Evolutionary conservation across 2,113 vertebrate genomes (phyloP), one percentile per base, ranked within the genome.

Genomic region (Astur gentilis): DNA sequence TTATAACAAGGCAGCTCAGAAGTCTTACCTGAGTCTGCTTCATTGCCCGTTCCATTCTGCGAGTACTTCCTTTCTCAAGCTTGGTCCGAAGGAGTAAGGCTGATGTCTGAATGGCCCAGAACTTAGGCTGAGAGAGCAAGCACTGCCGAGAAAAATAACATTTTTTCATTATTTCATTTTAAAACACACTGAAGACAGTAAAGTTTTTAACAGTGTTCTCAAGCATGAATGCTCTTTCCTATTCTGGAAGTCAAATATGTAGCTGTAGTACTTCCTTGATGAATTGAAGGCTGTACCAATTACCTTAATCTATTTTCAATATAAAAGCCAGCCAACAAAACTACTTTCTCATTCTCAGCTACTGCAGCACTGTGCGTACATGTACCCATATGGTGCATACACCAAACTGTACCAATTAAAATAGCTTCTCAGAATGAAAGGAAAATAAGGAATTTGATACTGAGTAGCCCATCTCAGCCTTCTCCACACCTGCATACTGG

Each of bases 1-100:
- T 45, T 25, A 13, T 11, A 83, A 44, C 10, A 64, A 40, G 13
- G 26, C 57, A 75, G 45, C 31, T 77, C 22, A 62, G 60, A 73
- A 50, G 29, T 47, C 94, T 94, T 97, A 99, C 99, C 98, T 99
- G 99, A 10, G 98, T 99, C 97, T 99, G 99, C 98, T 98, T 99
- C 99, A 99, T 98, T 45, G 99, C 99, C 42, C 99, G 98, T 76
- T 99, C 99, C 71, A 99, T 97, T 83, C 99, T 98, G 17, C 99
- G 98, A 19, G 98, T 97, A 42, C 98, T 99, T 76, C 98, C 98
- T 90, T 94, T 98, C 94, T 99, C 99, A 95, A 99, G 97, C 95
- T 99, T 99, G 77, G 99, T 99, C 90, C 99, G 97, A 73, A 99
- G 98, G 65, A 98, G 98, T 42, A 99, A 98, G 1, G 99, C 98